These are phyloP conservation scores for Trilocha varians DNA, from an alignment of 2,888 invertebrate genomes.

Conservation along the genomic window DNA sequence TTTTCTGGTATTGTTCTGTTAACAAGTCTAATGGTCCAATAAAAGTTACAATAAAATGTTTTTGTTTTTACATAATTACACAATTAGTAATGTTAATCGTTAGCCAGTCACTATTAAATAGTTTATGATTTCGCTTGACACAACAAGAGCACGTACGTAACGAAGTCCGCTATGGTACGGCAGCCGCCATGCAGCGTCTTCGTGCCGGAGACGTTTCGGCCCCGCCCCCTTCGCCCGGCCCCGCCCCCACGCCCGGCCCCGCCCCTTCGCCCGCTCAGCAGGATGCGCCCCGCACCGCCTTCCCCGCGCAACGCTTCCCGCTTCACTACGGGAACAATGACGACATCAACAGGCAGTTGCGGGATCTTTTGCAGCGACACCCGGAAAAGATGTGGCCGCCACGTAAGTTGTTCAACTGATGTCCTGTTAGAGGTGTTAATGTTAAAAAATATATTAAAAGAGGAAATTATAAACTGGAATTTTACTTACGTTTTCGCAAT, in stretches of 20 bases:
- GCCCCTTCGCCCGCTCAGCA: conserved; percentile 30
- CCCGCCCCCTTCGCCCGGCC: conserved; percentile 16
- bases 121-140: no score
- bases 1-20: no score
- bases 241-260: conserved; percentile 13
- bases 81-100: no score
- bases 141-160: conserved; percentile 1
- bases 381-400: conserved; percentile 77
- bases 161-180: conserved; percentile 16
- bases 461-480: no score
- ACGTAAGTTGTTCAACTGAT: no score
- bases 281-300: conserved; percentile 52
- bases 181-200: conserved; percentile 65
- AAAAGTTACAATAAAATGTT: no score
- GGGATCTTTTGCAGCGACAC: conserved; percentile 86
- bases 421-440: no score
- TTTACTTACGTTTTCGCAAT: no score
- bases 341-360: conserved; percentile 80
- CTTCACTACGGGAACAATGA: conserved; percentile 63
- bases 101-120: not conserved
- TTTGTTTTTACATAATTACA: no score
- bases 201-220: conserved; percentile 39
- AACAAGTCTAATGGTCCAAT: no score
- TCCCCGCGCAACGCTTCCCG: conserved; percentile 60
- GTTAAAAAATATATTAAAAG: no score